Base-by-base conservation (phyloP, 2,113 vertebrate species). In the Pomatorhinus ruficollis region DNA sequence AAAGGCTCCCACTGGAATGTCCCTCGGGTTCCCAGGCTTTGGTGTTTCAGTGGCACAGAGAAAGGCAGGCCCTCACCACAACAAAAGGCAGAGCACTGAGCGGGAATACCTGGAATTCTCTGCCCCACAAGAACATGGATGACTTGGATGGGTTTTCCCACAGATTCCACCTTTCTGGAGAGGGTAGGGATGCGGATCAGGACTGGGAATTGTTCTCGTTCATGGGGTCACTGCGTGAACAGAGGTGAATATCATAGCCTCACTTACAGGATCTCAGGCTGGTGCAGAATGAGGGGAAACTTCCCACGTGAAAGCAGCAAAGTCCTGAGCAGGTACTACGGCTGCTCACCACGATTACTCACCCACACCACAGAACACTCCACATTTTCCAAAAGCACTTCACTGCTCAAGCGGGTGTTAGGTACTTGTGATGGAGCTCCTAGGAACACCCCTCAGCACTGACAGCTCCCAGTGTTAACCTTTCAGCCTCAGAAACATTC, bases 1-100 rank as follows among this genome's bases (percentile, higher is more conserved):
- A 80, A 42, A 95, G 83, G 88, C 84, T 98, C 91, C 94, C 83
- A 57, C 86, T 97, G 97, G 96, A 97, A 95, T 56, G 92, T 64
- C 89, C 77, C 89, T 72, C 7, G 0, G 69, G 60, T 93, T 97
- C 80, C 95, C 89, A 90, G 97, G 79, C 97, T 97, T 96, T 98
- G 97, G 95, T 95, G 87, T 93, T 96, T 96, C 96, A 94, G 84
- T n/a, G 97, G 90, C n/a, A 83, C 89, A 87, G 44, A 44, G 87
- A 96, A 96, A 96, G 95, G 93, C 97, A 97, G 91, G 90, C 96
- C 93, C 95, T 68, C 45, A 3, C 95, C 95, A 81, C 96, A 94
- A 93, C 94, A 97, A 93, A 97, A 89, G 94, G 81, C 91, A 90
- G 95, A 92, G 97, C 75, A 33, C 66, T 18, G 37, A 31, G 15